phyloP scores from a whole-genome alignment of 2,113 vertebrate genomes.

The Phylloscopus trochilus region DNA sequence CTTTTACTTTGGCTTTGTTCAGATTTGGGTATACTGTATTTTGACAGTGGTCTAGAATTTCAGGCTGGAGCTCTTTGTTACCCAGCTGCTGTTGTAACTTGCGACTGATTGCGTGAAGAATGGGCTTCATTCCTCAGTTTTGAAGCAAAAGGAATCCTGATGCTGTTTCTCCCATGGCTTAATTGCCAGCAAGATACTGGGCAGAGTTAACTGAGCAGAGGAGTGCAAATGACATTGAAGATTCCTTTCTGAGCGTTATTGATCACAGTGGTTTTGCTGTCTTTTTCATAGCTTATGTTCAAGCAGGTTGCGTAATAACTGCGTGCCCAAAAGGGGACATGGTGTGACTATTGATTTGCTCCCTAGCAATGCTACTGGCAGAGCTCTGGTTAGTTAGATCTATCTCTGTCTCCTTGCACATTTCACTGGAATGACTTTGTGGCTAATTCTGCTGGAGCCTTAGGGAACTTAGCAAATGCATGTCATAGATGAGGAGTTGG shows the following conservation, averaged over 20 bases:
- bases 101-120: background rate
- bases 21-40: background rate
- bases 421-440: constrained; percentile 50
- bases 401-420: constrained; percentile 52
- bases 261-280: background rate
- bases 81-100: background rate
- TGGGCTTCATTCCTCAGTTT: background rate
- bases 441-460: constrained; percentile 61
- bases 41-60: background rate
- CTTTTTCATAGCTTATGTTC: background rate
- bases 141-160: background rate
- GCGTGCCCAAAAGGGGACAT: background rate
- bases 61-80: background rate
- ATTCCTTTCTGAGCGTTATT: background rate
- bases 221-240: background rate
- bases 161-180: background rate
- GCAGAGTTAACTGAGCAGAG: background rate
- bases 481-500: constrained; percentile 12
- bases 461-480: constrained; percentile 5
- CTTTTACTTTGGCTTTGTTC: background rate
- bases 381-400: constrained; percentile 28
- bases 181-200: background rate
- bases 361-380: background rate
- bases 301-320: background rate
- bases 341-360: background rate